Conservation (phyloP, 2,888 invertebrate species). For the Toxonevra muliebris region DNA sequence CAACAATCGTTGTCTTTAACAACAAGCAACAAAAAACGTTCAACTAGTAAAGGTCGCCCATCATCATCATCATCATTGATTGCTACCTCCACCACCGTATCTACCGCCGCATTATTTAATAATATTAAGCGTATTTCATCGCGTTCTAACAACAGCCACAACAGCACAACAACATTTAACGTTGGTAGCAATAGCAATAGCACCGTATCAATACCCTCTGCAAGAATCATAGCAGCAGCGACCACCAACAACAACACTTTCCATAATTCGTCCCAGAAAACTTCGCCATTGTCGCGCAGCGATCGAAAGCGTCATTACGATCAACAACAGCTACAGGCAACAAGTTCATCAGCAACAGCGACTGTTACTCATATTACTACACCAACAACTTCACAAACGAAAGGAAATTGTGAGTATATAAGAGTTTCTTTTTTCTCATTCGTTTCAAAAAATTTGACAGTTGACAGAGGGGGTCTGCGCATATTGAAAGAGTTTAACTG, state of each 20-base stretch:
- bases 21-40: slow-evolving; percentile 32
- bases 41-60: slow-evolving; percentile 37
- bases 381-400: slow-evolving; percentile 5
- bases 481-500: no score
- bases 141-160: slow-evolving; percentile 19
- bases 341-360: slow-evolving; percentile 19
- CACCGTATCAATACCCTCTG: neutral
- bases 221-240: slow-evolving; percentile 7
- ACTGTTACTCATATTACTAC: neutral
- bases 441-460: neutral
- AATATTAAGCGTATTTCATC: slow-evolving; percentile 12
- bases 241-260: slow-evolving; percentile 15
- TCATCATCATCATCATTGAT: slow-evolving; percentile 29
- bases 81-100: no score
- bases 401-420: slow-evolving; percentile 11
- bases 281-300: slow-evolving; percentile 22
- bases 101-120: neutral
- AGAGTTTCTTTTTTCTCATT: neutral
- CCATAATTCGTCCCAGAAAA: slow-evolving; percentile 2
- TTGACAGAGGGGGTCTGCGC: no score
- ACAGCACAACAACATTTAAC: slow-evolving; percentile 11
- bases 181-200: slow-evolving; percentile 22
- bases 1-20: slow-evolving; percentile 26
- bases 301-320: slow-evolving; percentile 52
- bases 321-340: slow-evolving; percentile 20